Evolutionary conservation across 2,797 vertebrate genomes (phyloP).

Genomic region (Typhlichthys eigenmanni): DNA sequence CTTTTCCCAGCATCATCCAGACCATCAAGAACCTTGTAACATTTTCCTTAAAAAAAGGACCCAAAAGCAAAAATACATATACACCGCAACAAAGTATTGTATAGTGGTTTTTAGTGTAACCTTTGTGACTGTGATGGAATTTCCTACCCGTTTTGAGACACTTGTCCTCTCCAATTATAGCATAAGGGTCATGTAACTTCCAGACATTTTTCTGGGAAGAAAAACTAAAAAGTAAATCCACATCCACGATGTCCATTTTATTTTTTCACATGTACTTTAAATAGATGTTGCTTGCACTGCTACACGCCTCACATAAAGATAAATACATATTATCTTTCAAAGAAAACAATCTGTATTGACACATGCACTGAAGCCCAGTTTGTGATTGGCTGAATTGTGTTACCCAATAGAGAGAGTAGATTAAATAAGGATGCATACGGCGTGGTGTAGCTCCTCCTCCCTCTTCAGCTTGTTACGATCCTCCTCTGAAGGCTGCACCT

Average conservation of each 20-base stretch:
- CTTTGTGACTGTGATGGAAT: neutral
- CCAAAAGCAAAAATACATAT: neutral
- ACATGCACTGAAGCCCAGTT: too few relatives aligned
- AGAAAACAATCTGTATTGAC: too few relatives aligned
- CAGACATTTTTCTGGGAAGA: conserved; percentile 76
- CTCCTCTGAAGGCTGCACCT: conserved; percentile 13
- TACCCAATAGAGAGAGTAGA: too few relatives aligned
- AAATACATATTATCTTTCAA: too few relatives aligned
- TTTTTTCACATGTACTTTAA: neutral
- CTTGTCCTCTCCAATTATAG: conserved; percentile 70
- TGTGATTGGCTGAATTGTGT: too few relatives aligned
- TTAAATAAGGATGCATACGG: too few relatives aligned
- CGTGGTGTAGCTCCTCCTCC: neutral
- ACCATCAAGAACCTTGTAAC: conserved; percentile 77
- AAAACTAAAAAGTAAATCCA: neutral
- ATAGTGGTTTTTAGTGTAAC: neutral
- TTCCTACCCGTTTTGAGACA: conserved; percentile 81
- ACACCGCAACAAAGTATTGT: too few relatives aligned
- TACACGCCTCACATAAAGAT: too few relatives aligned
- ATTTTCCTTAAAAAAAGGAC: conserved; percentile 71
- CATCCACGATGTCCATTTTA: neutral
- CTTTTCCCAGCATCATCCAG: conserved; percentile 83
- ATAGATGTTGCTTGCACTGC: too few relatives aligned
- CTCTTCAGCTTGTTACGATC: conserved; percentile 44
- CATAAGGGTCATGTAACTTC: conserved; percentile 83